A percentile compares a stretch with the other conserved stretches of the same genome.
Conservation (phyloP, 2,113 vertebrate genomes). For the Heliornis fulica region DNA sequence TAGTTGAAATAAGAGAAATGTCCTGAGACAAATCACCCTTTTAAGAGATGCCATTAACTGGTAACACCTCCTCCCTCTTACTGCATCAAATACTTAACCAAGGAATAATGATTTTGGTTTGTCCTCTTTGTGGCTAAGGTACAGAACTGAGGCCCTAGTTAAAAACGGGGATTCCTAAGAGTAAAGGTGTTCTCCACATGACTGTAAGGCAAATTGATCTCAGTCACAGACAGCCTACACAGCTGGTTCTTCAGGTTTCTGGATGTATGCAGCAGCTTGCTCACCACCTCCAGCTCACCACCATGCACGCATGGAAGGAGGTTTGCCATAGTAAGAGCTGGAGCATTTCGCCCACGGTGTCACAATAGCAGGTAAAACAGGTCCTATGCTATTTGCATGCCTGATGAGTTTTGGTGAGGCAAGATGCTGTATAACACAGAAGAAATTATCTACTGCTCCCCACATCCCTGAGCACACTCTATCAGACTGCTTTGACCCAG, state of each 20-base stretch:
- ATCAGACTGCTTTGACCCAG: background rate
- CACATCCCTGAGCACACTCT: background rate
- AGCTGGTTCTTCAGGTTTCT: slow-evolving; percentile 24
- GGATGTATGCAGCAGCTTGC: background rate
- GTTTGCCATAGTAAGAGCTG: background rate
- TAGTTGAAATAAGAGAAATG: background rate
- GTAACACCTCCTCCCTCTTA: background rate
- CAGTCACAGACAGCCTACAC: background rate
- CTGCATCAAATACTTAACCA: background rate
- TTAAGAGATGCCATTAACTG: background rate
- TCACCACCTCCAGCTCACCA: background rate
- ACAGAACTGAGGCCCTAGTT: background rate
- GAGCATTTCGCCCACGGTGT: background rate
- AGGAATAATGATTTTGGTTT: background rate
- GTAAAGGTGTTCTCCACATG: background rate
- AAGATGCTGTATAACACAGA: background rate
- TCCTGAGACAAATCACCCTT: background rate
- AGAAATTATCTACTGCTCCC: background rate
- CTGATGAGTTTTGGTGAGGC: background rate
- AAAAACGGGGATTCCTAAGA: background rate
- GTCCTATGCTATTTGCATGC: background rate
- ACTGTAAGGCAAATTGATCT: background rate
- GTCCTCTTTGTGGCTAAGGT: background rate
- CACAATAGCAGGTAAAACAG: background rate
- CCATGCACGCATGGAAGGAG: background rate